Percentiles rank a stretch among this genome's conserved stretches.
phyloP scores from a whole-genome alignment of 1,140 invertebrate species.

The Hermetia illucens region DNA sequence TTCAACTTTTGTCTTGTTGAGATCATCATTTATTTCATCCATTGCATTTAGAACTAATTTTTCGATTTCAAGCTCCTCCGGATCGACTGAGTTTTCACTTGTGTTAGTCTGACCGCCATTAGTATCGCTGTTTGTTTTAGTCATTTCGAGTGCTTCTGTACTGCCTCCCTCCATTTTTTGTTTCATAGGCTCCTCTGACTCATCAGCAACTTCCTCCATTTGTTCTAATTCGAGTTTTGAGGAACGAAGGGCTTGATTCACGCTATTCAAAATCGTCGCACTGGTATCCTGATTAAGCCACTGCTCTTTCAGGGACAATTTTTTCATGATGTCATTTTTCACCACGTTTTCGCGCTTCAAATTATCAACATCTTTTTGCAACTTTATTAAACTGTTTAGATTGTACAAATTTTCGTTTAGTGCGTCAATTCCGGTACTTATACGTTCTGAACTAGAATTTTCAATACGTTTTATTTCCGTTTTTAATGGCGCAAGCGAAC shows the following conservation, averaged over 20 bases:
- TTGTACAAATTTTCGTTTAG: slow-evolving; percentile 28
- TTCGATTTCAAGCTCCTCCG: no score
- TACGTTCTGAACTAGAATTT: slow-evolving; percentile 16
- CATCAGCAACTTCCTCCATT: neutral
- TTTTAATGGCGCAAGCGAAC: slow-evolving; percentile 1
- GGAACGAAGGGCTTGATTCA: slow-evolving; percentile 13
- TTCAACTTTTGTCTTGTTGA: neutral
- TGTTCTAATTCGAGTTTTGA: neutral
- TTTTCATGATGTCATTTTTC: slow-evolving; percentile 28
- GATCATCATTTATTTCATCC: neutral
- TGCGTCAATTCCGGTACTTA: slow-evolving; percentile 25
- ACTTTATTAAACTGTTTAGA: slow-evolving; percentile 26
- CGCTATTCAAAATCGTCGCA: slow-evolving; percentile 6
- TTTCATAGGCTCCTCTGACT: neutral
- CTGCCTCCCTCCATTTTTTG: neutral
- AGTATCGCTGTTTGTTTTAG: neutral
- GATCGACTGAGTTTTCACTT: neutral
- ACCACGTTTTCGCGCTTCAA: slow-evolving; percentile 28
- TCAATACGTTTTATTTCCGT: slow-evolving; percentile 13
- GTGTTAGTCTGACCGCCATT: neutral
- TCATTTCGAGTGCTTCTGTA: neutral
- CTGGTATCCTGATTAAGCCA: slow-evolving; percentile 25
- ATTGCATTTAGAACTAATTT: neutral
- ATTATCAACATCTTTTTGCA: slow-evolving; percentile 26
- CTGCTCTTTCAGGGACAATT: slow-evolving; percentile 27